Conservation (phyloP, 2,888 invertebrate species). For the Tetramorium bicarinatum region DNA sequence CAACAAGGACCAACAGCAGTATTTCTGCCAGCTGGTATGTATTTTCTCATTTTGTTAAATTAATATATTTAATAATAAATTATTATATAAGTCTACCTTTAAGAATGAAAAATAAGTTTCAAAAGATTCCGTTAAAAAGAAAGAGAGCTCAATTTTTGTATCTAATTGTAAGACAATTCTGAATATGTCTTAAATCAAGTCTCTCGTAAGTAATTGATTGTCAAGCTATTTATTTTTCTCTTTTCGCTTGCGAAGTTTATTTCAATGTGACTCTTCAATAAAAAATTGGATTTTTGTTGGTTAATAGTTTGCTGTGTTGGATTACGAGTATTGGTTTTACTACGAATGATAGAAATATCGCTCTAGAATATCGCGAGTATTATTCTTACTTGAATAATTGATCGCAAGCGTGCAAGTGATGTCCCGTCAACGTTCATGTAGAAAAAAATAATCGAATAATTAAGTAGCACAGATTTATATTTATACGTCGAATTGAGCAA, state of each 20-base stretch:
- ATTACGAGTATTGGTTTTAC: not conserved
- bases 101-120: not conserved
- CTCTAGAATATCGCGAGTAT: not conserved
- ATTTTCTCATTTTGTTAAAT: not conserved
- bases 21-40: constrained; percentile 82
- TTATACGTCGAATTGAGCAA: not conserved
- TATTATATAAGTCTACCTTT: not conserved
- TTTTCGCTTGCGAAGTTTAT: not conserved
- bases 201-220: not conserved
- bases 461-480: constrained; percentile 1
- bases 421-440: not conserved
- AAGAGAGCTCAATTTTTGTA: not conserved
- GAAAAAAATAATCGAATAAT: constrained; percentile 24
- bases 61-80: not conserved
- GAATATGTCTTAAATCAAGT: not conserved
- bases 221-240: not conserved
- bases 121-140: not conserved
- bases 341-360: constrained; percentile 20
- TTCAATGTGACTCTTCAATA: not conserved
- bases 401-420: constrained; percentile 4
- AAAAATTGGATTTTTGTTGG: not conserved
- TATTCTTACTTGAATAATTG: constrained; percentile 19
- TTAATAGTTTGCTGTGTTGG: not conserved
- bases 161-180: not conserved
- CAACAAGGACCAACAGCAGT: constrained; percentile 85